Conservation (phyloP, 2,113 vertebrate species). For the Eublepharis macularius region DNA sequence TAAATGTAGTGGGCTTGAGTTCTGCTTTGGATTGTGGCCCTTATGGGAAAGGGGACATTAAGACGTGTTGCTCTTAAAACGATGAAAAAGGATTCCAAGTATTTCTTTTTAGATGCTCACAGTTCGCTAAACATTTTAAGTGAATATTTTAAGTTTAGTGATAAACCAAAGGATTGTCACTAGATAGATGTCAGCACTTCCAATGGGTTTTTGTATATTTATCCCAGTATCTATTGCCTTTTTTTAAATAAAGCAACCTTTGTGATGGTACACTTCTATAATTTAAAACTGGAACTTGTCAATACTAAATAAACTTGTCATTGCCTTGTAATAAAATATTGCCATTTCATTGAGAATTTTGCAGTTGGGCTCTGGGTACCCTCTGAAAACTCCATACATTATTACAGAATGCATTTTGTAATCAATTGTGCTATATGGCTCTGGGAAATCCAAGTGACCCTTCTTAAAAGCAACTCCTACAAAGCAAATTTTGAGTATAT, state of each 20-base stretch:
- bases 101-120: not conserved
- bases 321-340: not conserved
- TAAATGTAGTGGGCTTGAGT: not conserved
- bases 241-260: slow-evolving; percentile 2
- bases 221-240: slow-evolving; percentile 31
- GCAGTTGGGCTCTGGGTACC: slow-evolving; percentile 32
- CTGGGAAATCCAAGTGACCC: slow-evolving; percentile 6
- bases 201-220: slow-evolving; percentile 16
- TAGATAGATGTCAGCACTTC: not conserved
- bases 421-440: slow-evolving; percentile 30
- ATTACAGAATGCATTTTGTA: slow-evolving; percentile 35
- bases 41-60: not conserved
- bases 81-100: not conserved
- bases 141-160: not conserved
- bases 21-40: not conserved
- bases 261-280: not conserved
- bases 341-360: slow-evolving; percentile 28
- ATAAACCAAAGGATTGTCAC: not conserved
- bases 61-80: not conserved
- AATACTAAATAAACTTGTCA: not conserved
- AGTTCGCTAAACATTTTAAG: not conserved
- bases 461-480: slow-evolving; percentile 32
- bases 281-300: not conserved
- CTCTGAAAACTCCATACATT: slow-evolving; percentile 30
- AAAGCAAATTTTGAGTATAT: not conserved